Percentiles rank a stretch among this genome's conserved stretches.
Conservation (phyloP, 1,140 invertebrate genomes). For the Thalassaphorura encarpata region DNA sequence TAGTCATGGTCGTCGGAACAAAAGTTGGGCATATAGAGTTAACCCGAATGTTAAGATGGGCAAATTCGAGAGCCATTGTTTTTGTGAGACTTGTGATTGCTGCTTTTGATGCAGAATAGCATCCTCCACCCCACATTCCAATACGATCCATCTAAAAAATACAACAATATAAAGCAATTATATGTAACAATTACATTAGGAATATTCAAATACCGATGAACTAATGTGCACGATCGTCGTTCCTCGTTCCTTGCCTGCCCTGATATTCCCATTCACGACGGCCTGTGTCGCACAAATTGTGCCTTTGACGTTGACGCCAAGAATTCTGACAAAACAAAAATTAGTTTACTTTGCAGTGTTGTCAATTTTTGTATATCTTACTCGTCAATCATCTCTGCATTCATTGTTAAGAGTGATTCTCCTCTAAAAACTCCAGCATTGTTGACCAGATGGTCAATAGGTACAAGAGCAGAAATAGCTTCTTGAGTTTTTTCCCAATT, state of each 20-base stretch:
- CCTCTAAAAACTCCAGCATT: slow-evolving; percentile 9
- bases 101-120: slow-evolving; percentile 39
- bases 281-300: neutral
- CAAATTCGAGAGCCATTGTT: slow-evolving; percentile 20
- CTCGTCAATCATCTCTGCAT: neutral
- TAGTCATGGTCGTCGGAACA: neutral
- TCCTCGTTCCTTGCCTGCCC: neutral
- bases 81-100: slow-evolving; percentile 32
- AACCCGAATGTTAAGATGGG: slow-evolving; percentile 34
- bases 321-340: neutral
- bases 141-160: neutral
- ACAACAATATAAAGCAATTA: neutral
- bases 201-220: too few species aligned
- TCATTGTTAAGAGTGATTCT: neutral
- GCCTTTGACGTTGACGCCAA: neutral
- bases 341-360: neutral
- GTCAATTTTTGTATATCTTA: neutral
- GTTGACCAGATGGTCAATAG: slow-evolving; percentile 16
- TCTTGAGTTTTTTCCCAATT: slow-evolving; percentile 10
- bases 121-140: neutral
- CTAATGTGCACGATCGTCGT: neutral
- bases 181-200: too few species aligned
- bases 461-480: slow-evolving; percentile 2
- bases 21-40: slow-evolving; percentile 35
- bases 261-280: neutral